phyloP scores from a whole-genome alignment of 2,797 vertebrate genomes.

The Podargus strigoides region DNA sequence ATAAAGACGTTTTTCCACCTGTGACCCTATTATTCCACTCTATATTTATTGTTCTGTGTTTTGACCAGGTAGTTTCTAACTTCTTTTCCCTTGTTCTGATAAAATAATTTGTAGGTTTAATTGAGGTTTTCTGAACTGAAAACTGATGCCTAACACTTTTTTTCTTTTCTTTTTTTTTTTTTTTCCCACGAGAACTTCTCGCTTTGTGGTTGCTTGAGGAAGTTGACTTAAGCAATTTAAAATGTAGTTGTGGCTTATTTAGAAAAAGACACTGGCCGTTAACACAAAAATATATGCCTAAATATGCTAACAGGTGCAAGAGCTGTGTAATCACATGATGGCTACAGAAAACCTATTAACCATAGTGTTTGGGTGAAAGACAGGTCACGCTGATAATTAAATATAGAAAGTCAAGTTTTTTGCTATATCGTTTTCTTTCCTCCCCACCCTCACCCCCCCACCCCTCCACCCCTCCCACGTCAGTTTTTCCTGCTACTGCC shows the following conservation, averaged over 20 bases:
- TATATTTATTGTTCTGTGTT: background rate
- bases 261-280: constrained; percentile 43
- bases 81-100: background rate
- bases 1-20: background rate
- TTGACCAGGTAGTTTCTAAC: background rate
- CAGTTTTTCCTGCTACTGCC: background rate
- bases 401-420: constrained; percentile 21
- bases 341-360: constrained; percentile 68
- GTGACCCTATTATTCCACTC: background rate
- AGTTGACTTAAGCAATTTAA: constrained; percentile 74
- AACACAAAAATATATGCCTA: constrained; percentile 53
- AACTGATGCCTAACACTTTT: constrained; percentile 21
- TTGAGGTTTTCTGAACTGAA: constrained; percentile 44
- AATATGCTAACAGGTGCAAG: constrained; percentile 67
- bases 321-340: constrained; percentile 46
- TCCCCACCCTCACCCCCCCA: too few species aligned
- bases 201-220: constrained; percentile 77
- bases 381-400: constrained; percentile 61
- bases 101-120: constrained; percentile 19
- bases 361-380: constrained; percentile 61
- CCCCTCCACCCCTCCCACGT: too few species aligned
- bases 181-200: constrained; percentile 78
- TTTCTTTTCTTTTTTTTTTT: background rate
- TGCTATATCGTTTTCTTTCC: background rate
- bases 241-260: constrained; percentile 69